Evolutionary conservation across 2,888 invertebrate species (phyloP).

Genomic region (Corbicula japonica): DNA sequence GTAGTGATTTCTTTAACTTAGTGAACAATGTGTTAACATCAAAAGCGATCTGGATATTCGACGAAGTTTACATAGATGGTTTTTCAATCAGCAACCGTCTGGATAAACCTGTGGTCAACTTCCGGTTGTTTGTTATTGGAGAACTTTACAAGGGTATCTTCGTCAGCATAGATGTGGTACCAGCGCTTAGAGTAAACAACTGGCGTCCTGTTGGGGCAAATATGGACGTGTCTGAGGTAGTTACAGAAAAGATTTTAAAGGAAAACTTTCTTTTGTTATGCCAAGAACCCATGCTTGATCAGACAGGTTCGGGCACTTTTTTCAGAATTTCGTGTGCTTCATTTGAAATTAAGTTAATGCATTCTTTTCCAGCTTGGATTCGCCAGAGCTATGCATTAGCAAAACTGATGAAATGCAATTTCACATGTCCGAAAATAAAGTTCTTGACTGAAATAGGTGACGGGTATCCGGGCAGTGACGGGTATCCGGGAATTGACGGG

Average conservation of each 20-base stretch:
- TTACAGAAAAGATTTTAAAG: neutral
- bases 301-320: neutral
- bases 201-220: neutral
- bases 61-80: neutral
- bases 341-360: conserved; percentile 8
- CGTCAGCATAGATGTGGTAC: conserved; percentile 5
- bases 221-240: neutral
- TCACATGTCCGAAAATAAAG: conserved; percentile 1
- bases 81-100: neutral
- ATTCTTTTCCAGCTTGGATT: conserved; percentile 11
- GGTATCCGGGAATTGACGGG: too few species aligned
- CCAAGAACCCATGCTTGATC: neutral
- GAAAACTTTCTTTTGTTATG: neutral
- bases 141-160: conserved; percentile 5
- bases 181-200: neutral
- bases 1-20: too few species aligned
- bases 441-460: neutral
- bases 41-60: neutral
- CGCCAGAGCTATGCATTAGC: conserved; percentile 11
- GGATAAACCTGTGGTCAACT: neutral
- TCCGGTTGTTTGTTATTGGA: neutral
- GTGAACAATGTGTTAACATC: neutral
- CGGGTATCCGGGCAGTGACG: neutral
- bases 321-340: conserved; percentile 1
- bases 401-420: conserved; percentile 6